Evolutionary conservation across 2,113 vertebrate genomes (phyloP).

Genomic region (Lamprologus sp.): DNA sequence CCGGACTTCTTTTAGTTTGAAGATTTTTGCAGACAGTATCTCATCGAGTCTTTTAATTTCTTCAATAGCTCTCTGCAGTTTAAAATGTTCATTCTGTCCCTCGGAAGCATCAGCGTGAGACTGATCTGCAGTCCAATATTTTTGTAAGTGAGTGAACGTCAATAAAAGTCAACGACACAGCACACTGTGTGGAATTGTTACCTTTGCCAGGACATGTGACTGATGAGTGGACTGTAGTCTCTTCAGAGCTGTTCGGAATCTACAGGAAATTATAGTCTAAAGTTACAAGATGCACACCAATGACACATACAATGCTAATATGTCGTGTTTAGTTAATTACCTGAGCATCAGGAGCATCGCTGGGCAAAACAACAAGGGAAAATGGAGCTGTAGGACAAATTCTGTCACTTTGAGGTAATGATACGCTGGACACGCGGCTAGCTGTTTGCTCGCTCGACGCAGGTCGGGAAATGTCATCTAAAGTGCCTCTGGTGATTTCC

Average conservation of each 20-base stretch:
- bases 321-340: slow-evolving; percentile 45
- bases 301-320: background rate
- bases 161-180: background rate
- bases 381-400: background rate
- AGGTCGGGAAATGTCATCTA: slow-evolving; percentile 77
- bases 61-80: slow-evolving; percentile 71
- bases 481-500: slow-evolving; percentile 74
- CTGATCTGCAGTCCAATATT: background rate
- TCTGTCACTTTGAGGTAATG: slow-evolving; percentile 25
- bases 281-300: background rate
- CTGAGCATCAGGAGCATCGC: slow-evolving; percentile 62
- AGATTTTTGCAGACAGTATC: slow-evolving; percentile 66
- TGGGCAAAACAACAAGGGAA: slow-evolving; percentile 70
- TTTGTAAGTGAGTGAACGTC: background rate
- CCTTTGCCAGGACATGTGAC: slow-evolving; percentile 11
- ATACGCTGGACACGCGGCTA: slow-evolving; percentile 58
- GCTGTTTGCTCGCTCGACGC: slow-evolving; percentile 58
- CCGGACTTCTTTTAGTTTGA: slow-evolving; percentile 75
- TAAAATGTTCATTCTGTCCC: slow-evolving; percentile 48
- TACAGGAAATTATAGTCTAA: background rate
- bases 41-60: slow-evolving; percentile 82
- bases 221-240: background rate
- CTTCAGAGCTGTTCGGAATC: background rate
- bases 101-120: slow-evolving; percentile 20
- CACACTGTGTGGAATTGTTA: background rate